Percentiles rank a stretch among this genome's conserved stretches.
These are phyloP conservation scores for Lutjanus campechanus DNA, from an alignment of 2,797 vertebrate genomes.

Conservation along the genomic window DNA sequence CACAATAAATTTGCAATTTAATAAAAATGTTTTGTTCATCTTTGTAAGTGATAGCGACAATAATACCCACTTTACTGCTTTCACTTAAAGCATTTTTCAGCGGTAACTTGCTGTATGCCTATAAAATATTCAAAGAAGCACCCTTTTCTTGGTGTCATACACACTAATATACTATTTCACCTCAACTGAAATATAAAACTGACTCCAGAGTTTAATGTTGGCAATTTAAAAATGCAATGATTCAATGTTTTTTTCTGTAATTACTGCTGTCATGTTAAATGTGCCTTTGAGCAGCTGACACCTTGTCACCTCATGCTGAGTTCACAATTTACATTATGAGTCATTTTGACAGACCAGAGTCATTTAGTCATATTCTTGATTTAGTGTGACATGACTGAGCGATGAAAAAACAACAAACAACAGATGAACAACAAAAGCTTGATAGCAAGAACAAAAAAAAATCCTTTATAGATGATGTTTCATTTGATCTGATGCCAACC, in stretches of 20 bases:
- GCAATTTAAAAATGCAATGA: conserved; percentile 43
- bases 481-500: conserved; percentile 27
- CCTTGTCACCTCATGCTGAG: conserved; percentile 76
- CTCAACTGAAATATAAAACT: conserved; percentile 34
- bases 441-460: conserved; percentile 26
- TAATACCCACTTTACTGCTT: conserved; percentile 33
- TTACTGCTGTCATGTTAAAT: conserved; percentile 67
- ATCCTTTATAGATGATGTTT: conserved; percentile 14
- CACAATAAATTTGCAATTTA: conserved; percentile 54
- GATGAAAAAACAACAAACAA: conserved; percentile 58
- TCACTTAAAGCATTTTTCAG: conserved; percentile 30
- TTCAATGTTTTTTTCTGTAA: conserved; percentile 54
- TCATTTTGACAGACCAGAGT: conserved; percentile 73
- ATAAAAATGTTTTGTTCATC: conserved; percentile 58
- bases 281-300: conserved; percentile 71
- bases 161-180: conserved; percentile 18
- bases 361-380: conserved; percentile 76
- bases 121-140: conserved; percentile 57
- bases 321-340: conserved; percentile 75
- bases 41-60: conserved; percentile 51
- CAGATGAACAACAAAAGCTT: conserved; percentile 47
- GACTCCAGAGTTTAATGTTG: conserved; percentile 22
- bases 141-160: neutral
- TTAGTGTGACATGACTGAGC: conserved; percentile 61
- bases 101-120: conserved; percentile 1